Evolutionary conservation across 2,888 invertebrate genomes (phyloP), one percentile per base, ranked within the genome.

Genomic region (Mycogona germanica): DNA sequence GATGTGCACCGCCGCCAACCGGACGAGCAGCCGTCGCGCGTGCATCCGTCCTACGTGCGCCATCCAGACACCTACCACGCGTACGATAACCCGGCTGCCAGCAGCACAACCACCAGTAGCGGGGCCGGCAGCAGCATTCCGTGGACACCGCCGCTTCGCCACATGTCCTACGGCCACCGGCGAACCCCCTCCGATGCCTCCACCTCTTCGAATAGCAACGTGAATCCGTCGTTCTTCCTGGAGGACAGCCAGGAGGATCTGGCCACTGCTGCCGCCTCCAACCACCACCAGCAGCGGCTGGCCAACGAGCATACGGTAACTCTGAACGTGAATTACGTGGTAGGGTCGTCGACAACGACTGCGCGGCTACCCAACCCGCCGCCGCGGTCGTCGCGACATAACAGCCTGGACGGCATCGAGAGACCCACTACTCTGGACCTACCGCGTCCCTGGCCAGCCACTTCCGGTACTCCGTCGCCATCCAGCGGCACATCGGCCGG

Each of bases 151-250:
- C 45, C 56, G n/a, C 35, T 23, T 21, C 19, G 47, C 37, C 42
- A 51, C 52, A 14, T 58, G 61, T 29, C 56, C 50, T 63, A 63
- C 57, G 69, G 75, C 0, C 89, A 88, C 68, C 77, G 82, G 61
- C 76, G 88, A 54, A 85, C 86, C 0, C 81, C 84, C 0, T 85
- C 87, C 0, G 84, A 84, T 64, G 80, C 85, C 3, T 74, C 76
- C 2, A 78, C 78, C 61, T 60, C 58, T 32, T 71, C 72, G 50
- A 58, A 51, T 42, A 60, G 76, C 55, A 76, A 75, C 61, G 67
- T 78, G 26, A 81, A 79, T 68, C 79, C 79, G 41, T 77, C 75
- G 47, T 80, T 79, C 66, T 73, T 75, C 25, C 65, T 78, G 45
- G 80, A 80, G 60, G 78, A 79, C 56, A 81, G 81, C 59, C 73